These are phyloP conservation scores for Peromyscus nudipes DNA, from an alignment of 2,797 vertebrate species.

Conservation along the genomic window DNA sequence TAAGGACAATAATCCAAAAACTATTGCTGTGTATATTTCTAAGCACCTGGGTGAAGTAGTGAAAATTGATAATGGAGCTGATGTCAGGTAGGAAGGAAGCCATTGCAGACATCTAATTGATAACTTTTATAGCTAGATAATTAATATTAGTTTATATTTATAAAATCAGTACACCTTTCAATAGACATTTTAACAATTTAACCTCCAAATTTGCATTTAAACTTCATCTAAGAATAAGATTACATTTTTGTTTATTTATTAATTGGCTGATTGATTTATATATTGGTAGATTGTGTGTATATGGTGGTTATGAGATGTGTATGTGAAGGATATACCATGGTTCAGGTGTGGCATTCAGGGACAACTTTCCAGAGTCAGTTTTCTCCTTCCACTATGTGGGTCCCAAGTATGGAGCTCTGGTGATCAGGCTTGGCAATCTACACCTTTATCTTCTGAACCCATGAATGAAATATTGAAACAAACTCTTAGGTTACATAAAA, in stretches of 20 bases:
- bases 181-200: constrained; percentile 19
- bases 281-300: neutral
- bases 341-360: neutral
- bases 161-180: neutral
- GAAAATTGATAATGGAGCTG: neutral
- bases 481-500: constrained; percentile 49
- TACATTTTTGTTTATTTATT: neutral
- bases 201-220: neutral
- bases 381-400: neutral
- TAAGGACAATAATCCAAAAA: neutral
- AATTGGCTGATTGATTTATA: neutral
- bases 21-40: neutral
- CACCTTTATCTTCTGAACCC: neutral
- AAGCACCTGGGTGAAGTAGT: neutral
- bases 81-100: neutral
- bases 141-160: constrained; percentile 25
- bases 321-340: neutral
- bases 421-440: neutral
- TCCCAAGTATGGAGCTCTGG: neutral
- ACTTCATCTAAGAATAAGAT: neutral
- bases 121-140: neutral
- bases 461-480: constrained; percentile 21
- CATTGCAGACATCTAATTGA: neutral
- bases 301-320: neutral
- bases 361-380: neutral